Base-by-base conservation (phyloP, 2,113 vertebrate genomes). In the Tychaedon coryphoeus region DNA sequence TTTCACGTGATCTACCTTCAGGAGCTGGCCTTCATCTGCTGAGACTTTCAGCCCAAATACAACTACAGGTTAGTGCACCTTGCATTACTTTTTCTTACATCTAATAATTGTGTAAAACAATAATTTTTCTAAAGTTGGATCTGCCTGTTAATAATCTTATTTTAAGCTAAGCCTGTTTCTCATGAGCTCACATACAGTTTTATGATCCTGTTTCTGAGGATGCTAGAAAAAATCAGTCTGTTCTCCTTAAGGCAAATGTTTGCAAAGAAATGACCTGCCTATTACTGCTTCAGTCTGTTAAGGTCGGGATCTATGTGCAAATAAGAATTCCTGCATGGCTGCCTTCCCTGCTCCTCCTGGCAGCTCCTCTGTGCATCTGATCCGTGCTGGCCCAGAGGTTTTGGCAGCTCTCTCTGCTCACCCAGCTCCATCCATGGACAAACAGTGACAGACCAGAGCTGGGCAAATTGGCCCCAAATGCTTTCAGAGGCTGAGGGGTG, bases 331-430 rank as follows among this genome's bases (percentile, higher is more conserved):
- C 11, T 31, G 65, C 33, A 19, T 14, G 53, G 8, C 9, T 19
- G 31, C 48, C 47, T 43, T 29, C 38, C 47, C 36, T 3, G 3
- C 57, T 56, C 24, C 6, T 5, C 8, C 33, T 28, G 56, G 23
- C 36, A n/a, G 65, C 20, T 40, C 40, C 29, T 61, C 58, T 24
- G 29, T 33, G 18, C 2, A 0, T 2, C 43, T 22, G 19, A 6
- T 1, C 31, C 3, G 14, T 19, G 43, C 2, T 76, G 64, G 25
- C 54, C 25, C 45, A 6, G 22, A 7, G 1, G 19, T 9, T 2
- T 2, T 3, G 8, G 8, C 15, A 4, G 47, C 65, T 70, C 3
- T 2, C 16, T 0, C 4, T 0, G 1, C 5, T n/a, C 23, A 2
- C 31, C 36, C 0, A 1, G 20, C 2, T 8, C 14, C 50, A 10